Evolutionary conservation across 1,140 invertebrate genomes (phyloP).

Genomic region (Ylistrum balloti): DNA sequence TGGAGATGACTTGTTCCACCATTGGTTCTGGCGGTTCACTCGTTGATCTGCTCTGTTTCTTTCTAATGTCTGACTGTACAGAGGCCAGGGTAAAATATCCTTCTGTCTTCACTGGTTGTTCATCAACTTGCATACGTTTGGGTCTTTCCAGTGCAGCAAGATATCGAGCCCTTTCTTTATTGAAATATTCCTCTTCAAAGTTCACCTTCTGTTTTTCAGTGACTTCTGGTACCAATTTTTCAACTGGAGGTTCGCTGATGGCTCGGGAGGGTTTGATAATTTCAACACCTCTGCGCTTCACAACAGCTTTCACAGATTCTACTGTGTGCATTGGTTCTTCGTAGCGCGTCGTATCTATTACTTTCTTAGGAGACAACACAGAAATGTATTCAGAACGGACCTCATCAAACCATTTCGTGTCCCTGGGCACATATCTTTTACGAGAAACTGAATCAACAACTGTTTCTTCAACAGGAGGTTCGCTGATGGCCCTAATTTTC

Average conservation of each 20-base stretch:
- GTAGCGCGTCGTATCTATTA: not conserved
- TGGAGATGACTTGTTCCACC: not conserved
- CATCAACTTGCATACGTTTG: not conserved
- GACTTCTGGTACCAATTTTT: not conserved
- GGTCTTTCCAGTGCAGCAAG: not conserved
- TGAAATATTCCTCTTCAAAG: constrained; percentile 14
- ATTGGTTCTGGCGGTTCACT: not conserved
- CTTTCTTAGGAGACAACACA: constrained; percentile 8
- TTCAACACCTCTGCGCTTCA: constrained; percentile 3
- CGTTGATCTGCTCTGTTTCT: constrained; percentile 3
- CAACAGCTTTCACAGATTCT: not conserved
- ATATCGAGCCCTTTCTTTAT: not conserved
- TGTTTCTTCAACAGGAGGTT: not conserved
- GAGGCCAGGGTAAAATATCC: not conserved
- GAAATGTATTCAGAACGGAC: constrained; percentile 3
- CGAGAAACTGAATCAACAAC: not conserved
- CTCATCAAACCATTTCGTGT: not conserved
- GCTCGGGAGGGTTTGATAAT: not conserved
- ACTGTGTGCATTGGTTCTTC: constrained; percentile 16
- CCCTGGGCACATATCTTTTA: not conserved
- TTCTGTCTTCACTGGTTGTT: not conserved
- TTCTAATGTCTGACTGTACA: not conserved
- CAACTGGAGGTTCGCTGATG: not conserved
- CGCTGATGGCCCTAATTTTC: not conserved
- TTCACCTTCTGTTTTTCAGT: not conserved